Conservation (phyloP, 2,113 vertebrate species). For the Cygnus buccinator region DNA sequence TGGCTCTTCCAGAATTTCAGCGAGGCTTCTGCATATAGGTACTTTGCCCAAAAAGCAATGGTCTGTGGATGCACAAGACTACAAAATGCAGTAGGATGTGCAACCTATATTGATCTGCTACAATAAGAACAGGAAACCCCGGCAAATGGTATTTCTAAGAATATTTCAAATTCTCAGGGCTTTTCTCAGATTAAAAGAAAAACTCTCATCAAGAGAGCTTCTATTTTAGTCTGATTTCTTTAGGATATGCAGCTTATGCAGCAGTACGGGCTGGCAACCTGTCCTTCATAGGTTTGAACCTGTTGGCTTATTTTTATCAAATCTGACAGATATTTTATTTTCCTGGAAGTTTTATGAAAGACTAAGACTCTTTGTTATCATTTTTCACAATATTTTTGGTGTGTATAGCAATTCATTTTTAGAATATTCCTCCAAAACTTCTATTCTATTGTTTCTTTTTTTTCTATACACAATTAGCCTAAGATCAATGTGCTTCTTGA, state of each 20-base stretch:
- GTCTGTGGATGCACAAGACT: background rate
- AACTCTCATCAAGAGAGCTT: background rate
- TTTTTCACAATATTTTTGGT: background rate
- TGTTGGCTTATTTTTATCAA: background rate
- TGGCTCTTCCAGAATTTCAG: background rate
- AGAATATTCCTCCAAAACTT: background rate
- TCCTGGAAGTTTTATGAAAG: background rate
- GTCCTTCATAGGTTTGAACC: background rate
- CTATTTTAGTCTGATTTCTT: background rate
- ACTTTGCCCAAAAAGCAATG: background rate
- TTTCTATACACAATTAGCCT: background rate
- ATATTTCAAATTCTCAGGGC: background rate
- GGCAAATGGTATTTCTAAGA: background rate
- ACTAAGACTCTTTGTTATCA: background rate
- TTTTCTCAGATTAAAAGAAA: background rate
- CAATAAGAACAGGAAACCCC: background rate
- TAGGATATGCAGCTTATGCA: background rate
- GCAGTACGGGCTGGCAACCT: background rate
- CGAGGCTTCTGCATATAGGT: background rate
- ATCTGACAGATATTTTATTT: background rate
- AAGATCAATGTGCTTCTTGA: background rate
- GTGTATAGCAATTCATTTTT: background rate
- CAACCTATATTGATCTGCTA: background rate
- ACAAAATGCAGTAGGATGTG: background rate
- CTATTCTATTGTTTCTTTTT: background rate